Conservation (phyloP, 2,113 vertebrate genomes). For the Hypomesus transpacificus region DNA sequence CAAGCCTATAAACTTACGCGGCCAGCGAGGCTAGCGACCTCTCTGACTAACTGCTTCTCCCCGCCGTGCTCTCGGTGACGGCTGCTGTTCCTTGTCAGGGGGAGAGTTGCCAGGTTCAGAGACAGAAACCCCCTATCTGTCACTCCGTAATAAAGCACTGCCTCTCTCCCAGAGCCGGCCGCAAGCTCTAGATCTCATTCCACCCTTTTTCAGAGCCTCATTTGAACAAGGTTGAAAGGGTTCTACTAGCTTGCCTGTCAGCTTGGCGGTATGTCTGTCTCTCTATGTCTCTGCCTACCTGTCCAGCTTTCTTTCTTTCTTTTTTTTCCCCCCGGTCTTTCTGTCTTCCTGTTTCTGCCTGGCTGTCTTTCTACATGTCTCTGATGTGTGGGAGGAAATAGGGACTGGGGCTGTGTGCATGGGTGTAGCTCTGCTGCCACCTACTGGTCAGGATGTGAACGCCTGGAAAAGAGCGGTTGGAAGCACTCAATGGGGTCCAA, state of each 20-base stretch:
- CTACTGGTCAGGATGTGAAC: conserved; percentile 47
- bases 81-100: neutral
- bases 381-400: conserved; percentile 4
- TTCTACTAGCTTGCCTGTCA: conserved; percentile 25
- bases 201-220: conserved; percentile 53
- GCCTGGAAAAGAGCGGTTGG: neutral
- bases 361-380: conserved; percentile 33
- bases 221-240: conserved; percentile 65
- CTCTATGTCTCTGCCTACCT: conserved; percentile 11
- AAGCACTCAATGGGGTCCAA: neutral
- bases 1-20: neutral
- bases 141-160: conserved; percentile 45
- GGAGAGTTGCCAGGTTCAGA: conserved; percentile 40
- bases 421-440: conserved; percentile 64
- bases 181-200: conserved; percentile 40
- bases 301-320: neutral
- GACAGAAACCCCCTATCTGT: conserved; percentile 30
- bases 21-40: neutral
- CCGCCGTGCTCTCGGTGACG: neutral
- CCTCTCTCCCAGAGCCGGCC: conserved; percentile 32
- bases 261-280: neutral
- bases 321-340: neutral
- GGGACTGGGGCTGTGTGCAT: neutral
- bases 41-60: neutral
- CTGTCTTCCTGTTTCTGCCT: conserved; percentile 5